These are phyloP conservation scores for Listronotus bonariensis DNA, from an alignment of 1,140 invertebrate species.

Conservation along the genomic window DNA sequence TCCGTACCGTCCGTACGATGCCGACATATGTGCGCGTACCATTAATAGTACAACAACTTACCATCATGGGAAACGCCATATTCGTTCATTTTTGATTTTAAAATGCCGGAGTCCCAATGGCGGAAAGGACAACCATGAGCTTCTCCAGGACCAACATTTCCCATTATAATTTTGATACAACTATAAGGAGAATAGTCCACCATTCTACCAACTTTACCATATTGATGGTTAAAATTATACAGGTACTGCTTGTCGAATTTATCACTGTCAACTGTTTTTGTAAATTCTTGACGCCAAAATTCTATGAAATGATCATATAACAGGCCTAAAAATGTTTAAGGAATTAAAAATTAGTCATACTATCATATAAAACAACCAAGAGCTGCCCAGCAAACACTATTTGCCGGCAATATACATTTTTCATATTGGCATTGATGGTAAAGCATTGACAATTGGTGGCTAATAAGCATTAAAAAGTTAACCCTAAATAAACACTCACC, in stretches of 20 bases:
- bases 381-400: too few species aligned
- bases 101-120: conserved; percentile 72
- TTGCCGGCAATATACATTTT: too few species aligned
- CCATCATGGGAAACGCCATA: conserved; percentile 65
- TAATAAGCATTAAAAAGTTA: too few species aligned
- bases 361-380: too few species aligned
- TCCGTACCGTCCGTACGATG: too few species aligned
- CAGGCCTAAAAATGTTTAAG: conserved; percentile 38
- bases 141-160: conserved; percentile 76
- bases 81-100: conserved; percentile 75
- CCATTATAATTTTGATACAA: conserved; percentile 90
- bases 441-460: too few species aligned
- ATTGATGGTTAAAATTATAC: conserved; percentile 92
- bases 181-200: conserved; percentile 89
- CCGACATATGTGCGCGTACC: too few species aligned
- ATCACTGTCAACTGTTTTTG: conserved; percentile 83
- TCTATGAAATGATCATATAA: conserved; percentile 52
- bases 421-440: too few species aligned
- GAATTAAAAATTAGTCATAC: too few species aligned
- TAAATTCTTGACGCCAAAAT: conserved; percentile 93
- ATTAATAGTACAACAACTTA: conserved; percentile 1
- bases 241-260: conserved; percentile 94
- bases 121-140: conserved; percentile 93
- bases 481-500: too few species aligned
- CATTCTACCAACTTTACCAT: conserved; percentile 93